These are phyloP conservation scores for Calcarius lapponicus DNA, from an alignment of 2,797 vertebrate genomes.

Conservation along the genomic window DNA sequence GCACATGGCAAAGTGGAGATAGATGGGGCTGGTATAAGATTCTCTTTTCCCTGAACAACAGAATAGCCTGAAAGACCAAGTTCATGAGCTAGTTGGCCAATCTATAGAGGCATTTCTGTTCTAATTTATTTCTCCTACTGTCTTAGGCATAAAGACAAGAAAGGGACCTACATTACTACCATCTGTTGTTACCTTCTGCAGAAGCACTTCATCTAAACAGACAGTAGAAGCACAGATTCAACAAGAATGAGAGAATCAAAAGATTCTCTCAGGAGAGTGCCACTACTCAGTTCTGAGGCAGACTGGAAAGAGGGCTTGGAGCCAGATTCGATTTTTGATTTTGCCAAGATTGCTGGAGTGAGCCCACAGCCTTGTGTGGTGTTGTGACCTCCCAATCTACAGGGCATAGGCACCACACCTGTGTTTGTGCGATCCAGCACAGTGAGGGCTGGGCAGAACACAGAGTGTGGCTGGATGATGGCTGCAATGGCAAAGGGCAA, in stretches of 20 bases:
- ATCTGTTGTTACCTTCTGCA: constrained; percentile 23
- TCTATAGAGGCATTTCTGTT: not conserved
- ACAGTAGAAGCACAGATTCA: not conserved
- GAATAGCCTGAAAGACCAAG: not conserved
- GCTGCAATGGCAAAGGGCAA: not conserved
- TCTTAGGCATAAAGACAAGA: not conserved
- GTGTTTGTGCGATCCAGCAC: not conserved
- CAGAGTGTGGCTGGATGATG: not conserved
- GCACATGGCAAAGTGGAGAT: not conserved
- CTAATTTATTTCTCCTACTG: not conserved
- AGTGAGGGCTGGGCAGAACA: not conserved
- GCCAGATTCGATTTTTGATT: not conserved
- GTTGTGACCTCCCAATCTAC: not conserved
- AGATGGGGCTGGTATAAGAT: not conserved
- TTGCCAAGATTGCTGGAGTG: not conserved
- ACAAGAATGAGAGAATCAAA: not conserved
- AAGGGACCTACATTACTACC: not conserved
- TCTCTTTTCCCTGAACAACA: not conserved
- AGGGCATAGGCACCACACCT: not conserved
- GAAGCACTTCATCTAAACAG: not conserved
- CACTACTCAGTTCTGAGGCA: not conserved
- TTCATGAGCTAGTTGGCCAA: not conserved
- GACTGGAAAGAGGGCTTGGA: not conserved
- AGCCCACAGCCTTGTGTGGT: not conserved
- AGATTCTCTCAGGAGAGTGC: not conserved